Evolutionary conservation across 2,888 invertebrate genomes (phyloP).

Genomic region (Ceriagrion tenellum): DNA sequence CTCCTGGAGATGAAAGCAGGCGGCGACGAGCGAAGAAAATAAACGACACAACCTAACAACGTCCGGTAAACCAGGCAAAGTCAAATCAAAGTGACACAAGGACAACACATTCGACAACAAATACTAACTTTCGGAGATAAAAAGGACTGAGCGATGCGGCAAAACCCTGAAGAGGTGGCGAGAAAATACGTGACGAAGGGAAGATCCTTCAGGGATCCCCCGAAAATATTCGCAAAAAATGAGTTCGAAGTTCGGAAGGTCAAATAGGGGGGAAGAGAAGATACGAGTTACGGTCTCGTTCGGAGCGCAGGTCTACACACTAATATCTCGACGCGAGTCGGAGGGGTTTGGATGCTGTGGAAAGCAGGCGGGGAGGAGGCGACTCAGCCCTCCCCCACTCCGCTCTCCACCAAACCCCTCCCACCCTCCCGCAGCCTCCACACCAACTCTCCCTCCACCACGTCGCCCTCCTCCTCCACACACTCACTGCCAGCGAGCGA

Average conservation of each 20-base stretch:
- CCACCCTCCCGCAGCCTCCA: not conserved
- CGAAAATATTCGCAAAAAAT: not conserved
- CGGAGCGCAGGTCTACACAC: conserved; percentile 41
- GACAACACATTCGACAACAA: not conserved
- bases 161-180: not conserved
- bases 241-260: not conserved
- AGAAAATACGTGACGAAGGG: not conserved
- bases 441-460: not conserved
- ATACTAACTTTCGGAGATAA: not conserved
- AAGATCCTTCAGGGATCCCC: not conserved
- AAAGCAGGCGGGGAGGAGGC: not conserved
- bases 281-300: not conserved
- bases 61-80: not conserved
- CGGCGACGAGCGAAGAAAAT: not conserved
- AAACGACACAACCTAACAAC: not conserved
- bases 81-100: not conserved
- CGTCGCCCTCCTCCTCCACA: not conserved
- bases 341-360: not conserved
- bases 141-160: not conserved
- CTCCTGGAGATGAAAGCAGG: not conserved
- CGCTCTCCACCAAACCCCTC: not conserved
- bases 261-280: not conserved
- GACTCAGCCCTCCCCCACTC: not conserved
- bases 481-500: not conserved
- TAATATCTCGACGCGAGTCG: conserved; percentile 23